Conservation (phyloP, 2,888 invertebrate genomes). For the Cephus runcator region DNA sequence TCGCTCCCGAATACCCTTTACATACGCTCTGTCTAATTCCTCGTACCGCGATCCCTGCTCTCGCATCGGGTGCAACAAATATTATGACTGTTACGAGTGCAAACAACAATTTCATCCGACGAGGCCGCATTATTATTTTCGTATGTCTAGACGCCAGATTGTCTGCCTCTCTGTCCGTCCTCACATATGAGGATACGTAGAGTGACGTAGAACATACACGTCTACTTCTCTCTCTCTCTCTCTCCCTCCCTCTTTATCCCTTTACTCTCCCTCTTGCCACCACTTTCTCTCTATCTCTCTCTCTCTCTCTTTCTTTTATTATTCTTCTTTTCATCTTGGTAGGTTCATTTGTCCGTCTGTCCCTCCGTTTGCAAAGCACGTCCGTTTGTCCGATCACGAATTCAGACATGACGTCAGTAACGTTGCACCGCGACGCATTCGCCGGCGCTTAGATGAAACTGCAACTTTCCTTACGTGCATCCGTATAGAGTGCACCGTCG, state of each 20-base stretch:
- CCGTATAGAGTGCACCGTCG: slow-evolving; percentile 19
- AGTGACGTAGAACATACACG: slow-evolving; percentile 4
- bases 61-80: slow-evolving; percentile 5
- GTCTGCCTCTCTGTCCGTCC: slow-evolving; percentile 57
- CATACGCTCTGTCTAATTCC: background rate
- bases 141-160: slow-evolving; percentile 64
- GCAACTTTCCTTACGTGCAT: slow-evolving; percentile 16
- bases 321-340: background rate
- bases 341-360: slow-evolving; percentile 39
- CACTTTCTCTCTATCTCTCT: background rate
- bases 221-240: background rate
- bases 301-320: background rate
- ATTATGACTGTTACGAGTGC: slow-evolving; percentile 39
- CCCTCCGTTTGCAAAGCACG: slow-evolving; percentile 27
- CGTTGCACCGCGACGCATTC: slow-evolving; percentile 33
- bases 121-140: slow-evolving; percentile 59
- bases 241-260: background rate
- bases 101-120: slow-evolving; percentile 56
- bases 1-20: background rate
- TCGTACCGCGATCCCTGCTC: background rate
- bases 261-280: background rate
- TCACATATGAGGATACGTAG: background rate
- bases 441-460: slow-evolving; percentile 19
- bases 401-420: slow-evolving; percentile 57
- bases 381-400: slow-evolving; percentile 42